These are phyloP conservation scores for Synergus gifuensis DNA, from an alignment of 2,888 invertebrate species.

Conservation along the genomic window DNA sequence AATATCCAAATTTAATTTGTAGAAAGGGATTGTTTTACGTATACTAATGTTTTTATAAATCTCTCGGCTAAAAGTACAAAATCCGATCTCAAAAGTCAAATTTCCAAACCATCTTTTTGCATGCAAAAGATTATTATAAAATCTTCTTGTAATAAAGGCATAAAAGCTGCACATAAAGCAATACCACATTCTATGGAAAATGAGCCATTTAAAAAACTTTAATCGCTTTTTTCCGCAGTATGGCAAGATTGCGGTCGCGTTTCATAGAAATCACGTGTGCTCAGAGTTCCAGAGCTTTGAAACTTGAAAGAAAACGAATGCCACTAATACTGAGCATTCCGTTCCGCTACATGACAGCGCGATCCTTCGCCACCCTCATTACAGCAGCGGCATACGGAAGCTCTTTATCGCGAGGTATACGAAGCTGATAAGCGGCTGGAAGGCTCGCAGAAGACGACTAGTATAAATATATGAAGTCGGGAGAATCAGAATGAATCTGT, in stretches of 20 bases:
- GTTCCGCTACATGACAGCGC: slow-evolving; percentile 49
- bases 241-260: slow-evolving; percentile 17
- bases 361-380: slow-evolving; percentile 46
- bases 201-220: not conserved
- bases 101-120: not conserved
- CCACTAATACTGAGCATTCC: slow-evolving; percentile 37
- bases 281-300: slow-evolving; percentile 14
- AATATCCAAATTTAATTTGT: not conserved
- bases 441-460: slow-evolving; percentile 7
- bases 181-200: not conserved
- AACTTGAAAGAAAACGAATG: slow-evolving; percentile 32
- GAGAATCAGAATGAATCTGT: slow-evolving; percentile 33
- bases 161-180: not conserved
- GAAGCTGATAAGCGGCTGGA: slow-evolving; percentile 29
- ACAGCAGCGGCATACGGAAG: slow-evolving; percentile 36
- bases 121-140: too few relatives aligned
- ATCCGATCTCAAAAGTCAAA: too few relatives aligned
- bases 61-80: too few relatives aligned
- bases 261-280: slow-evolving; percentile 32
- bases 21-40: too few relatives aligned
- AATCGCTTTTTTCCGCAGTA: not conserved
- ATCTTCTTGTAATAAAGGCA: too few relatives aligned
- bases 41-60: too few relatives aligned
- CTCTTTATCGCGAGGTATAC: slow-evolving; percentile 35
- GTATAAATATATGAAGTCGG: slow-evolving; percentile 36